phyloP scores from a whole-genome alignment of 2,888 invertebrate genomes.

The Drosophila villosipedis region DNA sequence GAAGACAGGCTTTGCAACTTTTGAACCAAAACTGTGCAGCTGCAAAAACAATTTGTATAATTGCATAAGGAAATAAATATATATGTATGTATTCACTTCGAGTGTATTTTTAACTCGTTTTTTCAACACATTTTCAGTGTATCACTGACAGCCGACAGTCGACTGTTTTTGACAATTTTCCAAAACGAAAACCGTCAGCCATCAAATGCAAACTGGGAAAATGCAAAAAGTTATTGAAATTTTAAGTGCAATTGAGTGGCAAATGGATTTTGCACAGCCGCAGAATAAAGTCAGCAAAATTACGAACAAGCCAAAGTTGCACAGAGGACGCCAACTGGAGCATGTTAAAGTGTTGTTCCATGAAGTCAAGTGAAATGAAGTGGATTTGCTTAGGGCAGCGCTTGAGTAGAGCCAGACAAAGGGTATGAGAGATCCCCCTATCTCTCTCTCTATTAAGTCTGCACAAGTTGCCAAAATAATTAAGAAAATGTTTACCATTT shows the following conservation, averaged over 20 bases:
- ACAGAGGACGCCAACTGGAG: constrained; percentile 41
- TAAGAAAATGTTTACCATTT: constrained; percentile 73
- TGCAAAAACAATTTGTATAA: constrained; percentile 62
- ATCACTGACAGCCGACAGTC: constrained; percentile 36
- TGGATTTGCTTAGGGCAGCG: constrained; percentile 21
- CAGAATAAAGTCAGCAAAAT: constrained; percentile 34
- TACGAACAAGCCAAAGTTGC: constrained; percentile 9
- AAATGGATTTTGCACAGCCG: constrained; percentile 54
- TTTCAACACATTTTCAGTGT: constrained; percentile 24
- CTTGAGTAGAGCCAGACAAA: neutral
- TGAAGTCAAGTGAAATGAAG: constrained; percentile 59
- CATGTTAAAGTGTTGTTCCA: constrained; percentile 58
- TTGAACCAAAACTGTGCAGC: constrained; percentile 7
- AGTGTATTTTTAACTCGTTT: neutral
- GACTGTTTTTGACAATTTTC: constrained; percentile 52
- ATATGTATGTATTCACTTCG: neutral
- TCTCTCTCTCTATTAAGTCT: constrained; percentile 3
- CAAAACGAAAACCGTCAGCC: constrained; percentile 13
- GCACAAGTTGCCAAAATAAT: constrained; percentile 61
- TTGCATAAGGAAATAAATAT: constrained; percentile 37
- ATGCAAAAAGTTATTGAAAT: constrained; percentile 56
- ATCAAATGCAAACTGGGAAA: constrained; percentile 48
- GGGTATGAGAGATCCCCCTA: neutral
- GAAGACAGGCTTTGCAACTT: constrained; percentile 19
- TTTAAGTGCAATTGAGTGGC: constrained; percentile 72